Evolutionary conservation across 2,888 invertebrate genomes (phyloP), one percentile per base, ranked within the genome.

Genomic region (Prenolepis imparis): DNA sequence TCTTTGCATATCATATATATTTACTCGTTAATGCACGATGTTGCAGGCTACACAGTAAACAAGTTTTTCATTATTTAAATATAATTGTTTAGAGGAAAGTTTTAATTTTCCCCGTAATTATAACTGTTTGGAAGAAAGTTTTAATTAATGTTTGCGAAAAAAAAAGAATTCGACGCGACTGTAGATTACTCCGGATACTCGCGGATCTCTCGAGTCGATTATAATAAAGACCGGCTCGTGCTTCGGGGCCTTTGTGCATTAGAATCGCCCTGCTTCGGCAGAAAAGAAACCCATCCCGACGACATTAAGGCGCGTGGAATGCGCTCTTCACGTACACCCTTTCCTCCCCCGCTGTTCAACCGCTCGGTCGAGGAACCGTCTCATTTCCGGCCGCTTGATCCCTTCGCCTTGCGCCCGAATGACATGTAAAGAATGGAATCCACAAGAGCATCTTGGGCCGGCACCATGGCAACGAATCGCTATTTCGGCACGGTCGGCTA

Each of bases 331-430:
- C 74, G 9, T 66, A 67, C 70, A 87, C 80, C 83, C 64, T 86
- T 55, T 77, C 64, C 84, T 55, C 80, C 87, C n/a, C 87, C 52
- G 80, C 87, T n/a, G 80, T 87, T 73, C 80, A 82, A 84, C 63
- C 28, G 74, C 80, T 87, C 84, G 82, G 61, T 52, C 81, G 82
- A 28, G 70, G 81, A 86, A 77, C 57, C 84, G 83, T 83, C 88
- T 89, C 89, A 89, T 89, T 89, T 89, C 88, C 89, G 87, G 80
- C 72, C 86, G 88, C 84, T 77, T 86, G 89, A 89, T 86, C 89
- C 44, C 78, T 84, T 87, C 86, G 82, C 81, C 77, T 55, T 66
- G 83, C 82, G 88, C 87, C 77, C 81, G 86, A 86, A 87, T 83
- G 89, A 84, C 88, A 89, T 85, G 89, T 77, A 85, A 85, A 88